Evolutionary conservation across 2,113 vertebrate genomes (phyloP).

Genomic region (Hippocampus mohnikei): DNA sequence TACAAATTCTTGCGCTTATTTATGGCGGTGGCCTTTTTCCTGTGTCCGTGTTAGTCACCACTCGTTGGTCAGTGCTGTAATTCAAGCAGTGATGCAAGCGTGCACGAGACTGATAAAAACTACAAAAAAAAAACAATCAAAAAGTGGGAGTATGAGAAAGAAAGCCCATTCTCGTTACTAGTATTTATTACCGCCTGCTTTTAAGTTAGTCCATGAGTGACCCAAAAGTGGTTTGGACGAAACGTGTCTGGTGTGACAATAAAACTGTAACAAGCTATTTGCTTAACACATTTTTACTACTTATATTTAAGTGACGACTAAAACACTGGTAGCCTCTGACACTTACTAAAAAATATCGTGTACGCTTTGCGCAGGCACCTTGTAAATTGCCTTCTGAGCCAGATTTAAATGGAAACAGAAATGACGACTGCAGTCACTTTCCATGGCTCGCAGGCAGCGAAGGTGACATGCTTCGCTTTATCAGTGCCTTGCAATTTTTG

Average conservation of each 20-base stretch:
- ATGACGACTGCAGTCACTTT: conserved; percentile 42
- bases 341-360: conserved; percentile 67
- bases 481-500: background rate
- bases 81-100: conserved; percentile 3
- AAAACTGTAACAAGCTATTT: conserved; percentile 63
- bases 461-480: background rate
- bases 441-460: background rate
- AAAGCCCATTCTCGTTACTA: conserved; percentile 1
- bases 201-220: conserved; percentile 6
- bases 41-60: conserved; percentile 44
- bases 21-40: conserved; percentile 61
- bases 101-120: conserved; percentile 7
- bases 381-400: conserved; percentile 54
- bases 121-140: background rate
- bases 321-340: conserved; percentile 59
- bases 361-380: conserved; percentile 52
- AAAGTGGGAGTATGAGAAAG: conserved; percentile 1
- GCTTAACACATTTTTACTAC: conserved; percentile 67
- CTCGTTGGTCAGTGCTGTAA: conserved; percentile 19
- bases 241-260: conserved; percentile 53
- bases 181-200: conserved; percentile 6
- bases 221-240: conserved; percentile 27
- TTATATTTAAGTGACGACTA: conserved; percentile 61
- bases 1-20: conserved; percentile 74
- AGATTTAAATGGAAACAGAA: conserved; percentile 68